Evolutionary conservation across 2,113 vertebrate species (phyloP), one percentile per base, ranked within the genome.

Genomic region (Penelope pileata): DNA sequence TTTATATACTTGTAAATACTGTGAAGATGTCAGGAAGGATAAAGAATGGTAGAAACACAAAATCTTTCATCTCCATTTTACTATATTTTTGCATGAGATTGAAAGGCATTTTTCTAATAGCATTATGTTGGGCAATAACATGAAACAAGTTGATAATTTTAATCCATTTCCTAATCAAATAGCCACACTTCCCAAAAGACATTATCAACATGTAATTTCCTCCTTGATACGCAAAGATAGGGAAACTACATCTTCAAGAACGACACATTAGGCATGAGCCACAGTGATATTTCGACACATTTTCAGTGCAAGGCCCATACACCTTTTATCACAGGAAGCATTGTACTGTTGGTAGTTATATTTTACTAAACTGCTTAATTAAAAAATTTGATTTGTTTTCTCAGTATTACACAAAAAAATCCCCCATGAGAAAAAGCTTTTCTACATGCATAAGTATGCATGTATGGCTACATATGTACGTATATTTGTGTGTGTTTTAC

Each of bases 1-100:
- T 83, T 88, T 86, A 78, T 70, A 90, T 83, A 70, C 38, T 87
- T 95, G 21, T 4, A 72, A 88, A 66, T 84, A 70, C 18, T 75
- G 36, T 81, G 38, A 73, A 66, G 23, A 51, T 67, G 16, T 34
- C 62, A 85, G 48, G n/a, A 87, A 89, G 22, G n/a, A 4, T 62
- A 56, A 87, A 83, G 34, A 69, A 88, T 26, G 26, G 32, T 16
- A 74, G 48, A 81, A 16, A 47, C 47, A 67, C 22, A 5, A 80
- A 74, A 51, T 38, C 13, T 77, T 63, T 88, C 5, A 38, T 76
- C 48, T 86, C 10, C 9, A 58, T 64, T 5, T 64, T 42, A 42
- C 19, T 51, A 12, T 30, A 45, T 74, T 72, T 83, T 91, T 77
- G 27, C 9, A 27, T 34, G 8, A 23, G 17, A 67, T 83, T 83